A percentile compares a stretch with the other conserved stretches of the same genome.
phyloP scores from a whole-genome alignment of 2,888 invertebrate genomes.

The Prosopocoilus inquinatus region DNA sequence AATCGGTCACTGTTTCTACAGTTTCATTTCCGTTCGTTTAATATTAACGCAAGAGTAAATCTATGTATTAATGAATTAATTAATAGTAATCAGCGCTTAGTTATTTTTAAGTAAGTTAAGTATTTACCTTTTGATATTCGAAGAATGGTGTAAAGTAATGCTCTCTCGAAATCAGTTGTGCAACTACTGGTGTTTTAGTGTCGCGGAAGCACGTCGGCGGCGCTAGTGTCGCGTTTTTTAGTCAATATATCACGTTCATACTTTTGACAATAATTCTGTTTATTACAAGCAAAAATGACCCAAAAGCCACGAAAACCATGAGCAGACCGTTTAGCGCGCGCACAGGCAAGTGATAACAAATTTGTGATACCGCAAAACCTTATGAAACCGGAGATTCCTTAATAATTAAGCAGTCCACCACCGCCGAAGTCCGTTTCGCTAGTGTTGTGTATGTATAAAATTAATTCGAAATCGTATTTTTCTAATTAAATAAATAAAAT shows the following conservation, averaged over 20 bases:
- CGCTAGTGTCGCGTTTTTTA: constrained; percentile 38
- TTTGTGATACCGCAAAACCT: constrained; percentile 17
- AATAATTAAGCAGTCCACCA: not conserved
- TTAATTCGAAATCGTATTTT: constrained; percentile 9
- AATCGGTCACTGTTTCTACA: too few species aligned
- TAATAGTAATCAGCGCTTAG: too few species aligned
- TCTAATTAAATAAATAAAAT: constrained; percentile 1
- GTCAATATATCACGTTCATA: constrained; percentile 46
- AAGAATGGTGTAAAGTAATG: not conserved
- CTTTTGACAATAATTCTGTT: constrained; percentile 47
- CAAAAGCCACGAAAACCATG: constrained; percentile 17
- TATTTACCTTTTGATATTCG: too few species aligned
- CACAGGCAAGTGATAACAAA: constrained; percentile 12
- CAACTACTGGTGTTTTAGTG: not conserved
- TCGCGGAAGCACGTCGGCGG: constrained; percentile 19
- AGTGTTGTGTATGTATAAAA: constrained; percentile 9
- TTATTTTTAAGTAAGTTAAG: too few species aligned
- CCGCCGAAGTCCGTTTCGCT: constrained; percentile 4
- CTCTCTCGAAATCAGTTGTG: not conserved
- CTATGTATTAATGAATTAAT: too few species aligned
- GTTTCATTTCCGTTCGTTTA: too few species aligned
- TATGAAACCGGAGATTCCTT: constrained; percentile 2
- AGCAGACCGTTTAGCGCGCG: constrained; percentile 8
- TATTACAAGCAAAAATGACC: constrained; percentile 36
- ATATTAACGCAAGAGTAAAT: too few species aligned